These are phyloP conservation scores for Papilio helenus DNA, from an alignment of 1,140 invertebrate species.

Conservation along the genomic window DNA sequence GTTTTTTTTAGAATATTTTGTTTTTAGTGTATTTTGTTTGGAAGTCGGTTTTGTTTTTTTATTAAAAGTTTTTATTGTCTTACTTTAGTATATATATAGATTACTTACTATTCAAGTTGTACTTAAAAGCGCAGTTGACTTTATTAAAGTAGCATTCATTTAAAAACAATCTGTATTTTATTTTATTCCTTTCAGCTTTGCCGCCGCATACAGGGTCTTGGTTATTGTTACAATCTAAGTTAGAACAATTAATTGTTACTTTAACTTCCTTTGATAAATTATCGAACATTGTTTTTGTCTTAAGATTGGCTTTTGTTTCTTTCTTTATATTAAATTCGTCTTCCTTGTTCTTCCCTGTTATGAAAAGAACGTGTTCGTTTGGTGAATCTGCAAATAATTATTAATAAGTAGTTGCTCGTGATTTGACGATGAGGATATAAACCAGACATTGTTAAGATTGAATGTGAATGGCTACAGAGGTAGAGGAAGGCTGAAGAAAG, in stretches of 20 bases:
- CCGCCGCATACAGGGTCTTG: slow-evolving; percentile 58
- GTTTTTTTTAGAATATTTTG: too few relatives aligned
- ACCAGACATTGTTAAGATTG: too few relatives aligned
- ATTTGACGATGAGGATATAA: too few relatives aligned
- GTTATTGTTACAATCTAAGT: slow-evolving; percentile 63
- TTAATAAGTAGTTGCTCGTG: neutral
- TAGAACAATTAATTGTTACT: slow-evolving; percentile 49
- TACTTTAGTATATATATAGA: too few relatives aligned
- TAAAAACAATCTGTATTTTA: slow-evolving; percentile 62
- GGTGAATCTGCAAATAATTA: slow-evolving; percentile 52
- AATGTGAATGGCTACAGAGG: too few relatives aligned
- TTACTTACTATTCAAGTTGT: slow-evolving; percentile 64
- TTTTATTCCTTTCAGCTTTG: slow-evolving; percentile 52
- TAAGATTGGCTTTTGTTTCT: slow-evolving; percentile 40
- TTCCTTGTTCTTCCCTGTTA: slow-evolving; percentile 66
- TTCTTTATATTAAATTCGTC: slow-evolving; percentile 40
- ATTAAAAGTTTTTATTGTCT: too few relatives aligned
- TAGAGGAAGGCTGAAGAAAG: too few relatives aligned
- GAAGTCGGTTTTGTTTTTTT: too few relatives aligned
- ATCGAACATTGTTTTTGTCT: slow-evolving; percentile 18
- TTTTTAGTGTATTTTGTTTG: too few relatives aligned
- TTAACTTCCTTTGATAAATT: slow-evolving; percentile 36
- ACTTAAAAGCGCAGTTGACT: slow-evolving; percentile 68
- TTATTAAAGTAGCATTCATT: slow-evolving; percentile 72
- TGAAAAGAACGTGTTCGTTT: slow-evolving; percentile 58